Conservation (phyloP, 2,888 invertebrate genomes). For the Trichopria drosophilae region DNA sequence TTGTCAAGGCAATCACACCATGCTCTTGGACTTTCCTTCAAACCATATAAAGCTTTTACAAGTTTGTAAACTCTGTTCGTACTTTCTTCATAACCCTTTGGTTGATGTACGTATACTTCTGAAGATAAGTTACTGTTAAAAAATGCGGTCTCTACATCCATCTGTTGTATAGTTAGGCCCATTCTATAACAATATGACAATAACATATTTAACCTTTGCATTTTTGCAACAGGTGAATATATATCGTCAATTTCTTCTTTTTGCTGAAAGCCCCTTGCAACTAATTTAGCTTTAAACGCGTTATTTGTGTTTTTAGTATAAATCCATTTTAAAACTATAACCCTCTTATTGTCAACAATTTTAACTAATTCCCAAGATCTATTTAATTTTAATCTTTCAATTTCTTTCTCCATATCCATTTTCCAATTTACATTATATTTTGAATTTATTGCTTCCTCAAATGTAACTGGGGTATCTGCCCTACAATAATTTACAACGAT, state of each 20-base stretch:
- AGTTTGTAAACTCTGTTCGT: too few species aligned
- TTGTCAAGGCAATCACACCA: conserved; percentile 7
- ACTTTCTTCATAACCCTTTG: too few species aligned
- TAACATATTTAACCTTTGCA: background rate
- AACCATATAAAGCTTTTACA: conserved; percentile 1
- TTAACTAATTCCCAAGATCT: background rate
- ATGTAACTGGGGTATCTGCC: too few species aligned
- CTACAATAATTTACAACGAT: too few species aligned
- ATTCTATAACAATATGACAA: background rate
- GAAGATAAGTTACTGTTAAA: conserved; percentile 2
- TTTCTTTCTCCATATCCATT: background rate
- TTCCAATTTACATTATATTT: background rate
- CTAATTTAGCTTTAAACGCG: background rate
- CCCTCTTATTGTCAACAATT: background rate
- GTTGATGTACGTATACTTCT: conserved; percentile 5
- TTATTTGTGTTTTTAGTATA: conserved; percentile 1
- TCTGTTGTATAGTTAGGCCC: conserved; percentile 11
- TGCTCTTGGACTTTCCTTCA: conserved; percentile 2
- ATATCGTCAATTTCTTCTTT: conserved; percentile 7
- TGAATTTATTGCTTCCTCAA: too few species aligned
- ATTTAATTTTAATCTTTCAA: background rate
- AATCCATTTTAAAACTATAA: too few species aligned
- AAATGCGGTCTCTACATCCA: conserved; percentile 9
- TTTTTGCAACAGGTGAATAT: conserved; percentile 2
- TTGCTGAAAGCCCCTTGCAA: conserved; percentile 7